A percentile compares a stretch with the other conserved stretches of the same genome.
phyloP scores from a whole-genome alignment of 2,797 vertebrate species.

The Cyclopterus lumpus region DNA sequence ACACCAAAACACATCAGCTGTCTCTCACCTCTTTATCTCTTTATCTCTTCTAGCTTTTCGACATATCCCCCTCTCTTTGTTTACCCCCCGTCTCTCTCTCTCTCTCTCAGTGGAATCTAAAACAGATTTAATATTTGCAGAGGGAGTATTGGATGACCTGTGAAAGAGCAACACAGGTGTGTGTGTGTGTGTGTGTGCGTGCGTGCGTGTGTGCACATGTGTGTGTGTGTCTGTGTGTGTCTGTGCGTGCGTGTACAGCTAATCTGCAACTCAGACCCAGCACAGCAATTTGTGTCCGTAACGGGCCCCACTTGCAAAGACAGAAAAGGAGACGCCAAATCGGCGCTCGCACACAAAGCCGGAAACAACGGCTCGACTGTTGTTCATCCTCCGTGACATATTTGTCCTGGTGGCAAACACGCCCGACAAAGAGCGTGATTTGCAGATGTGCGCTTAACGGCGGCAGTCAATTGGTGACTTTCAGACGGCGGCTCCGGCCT shows the following conservation, averaged over 20 bases:
- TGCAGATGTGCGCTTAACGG: slow-evolving; percentile 49
- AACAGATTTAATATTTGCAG: slow-evolving; percentile 62
- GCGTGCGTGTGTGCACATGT: neutral
- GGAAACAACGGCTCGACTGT: slow-evolving; percentile 8
- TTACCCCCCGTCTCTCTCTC: too few species aligned
- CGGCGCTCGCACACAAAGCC: neutral
- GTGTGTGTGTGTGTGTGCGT: slow-evolving; percentile 27
- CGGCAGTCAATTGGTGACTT: slow-evolving; percentile 50
- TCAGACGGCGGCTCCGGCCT: slow-evolving; percentile 39
- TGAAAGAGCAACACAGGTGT: slow-evolving; percentile 49
- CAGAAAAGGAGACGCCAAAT: slow-evolving; percentile 14
- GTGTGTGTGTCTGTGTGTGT: slow-evolving; percentile 41
- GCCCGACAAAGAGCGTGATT: slow-evolving; percentile 23
- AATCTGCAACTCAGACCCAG: slow-evolving; percentile 43
- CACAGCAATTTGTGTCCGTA: slow-evolving; percentile 25
- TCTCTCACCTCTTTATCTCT: slow-evolving; percentile 41
- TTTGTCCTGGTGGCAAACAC: slow-evolving; percentile 38
- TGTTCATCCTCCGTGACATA: slow-evolving; percentile 58
- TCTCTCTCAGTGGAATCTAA: slow-evolving; percentile 38
- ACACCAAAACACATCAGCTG: neutral
- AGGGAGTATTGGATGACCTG: slow-evolving; percentile 55
- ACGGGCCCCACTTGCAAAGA: slow-evolving; percentile 22
- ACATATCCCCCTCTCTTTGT: neutral
- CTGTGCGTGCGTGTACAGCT: slow-evolving; percentile 14
- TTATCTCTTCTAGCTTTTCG: slow-evolving; percentile 7